A percentile compares a stretch with the other conserved stretches of the same genome.
phyloP scores from a whole-genome alignment of 2,113 vertebrate species.

The Rhegmatorhina hoffmannsi region DNA sequence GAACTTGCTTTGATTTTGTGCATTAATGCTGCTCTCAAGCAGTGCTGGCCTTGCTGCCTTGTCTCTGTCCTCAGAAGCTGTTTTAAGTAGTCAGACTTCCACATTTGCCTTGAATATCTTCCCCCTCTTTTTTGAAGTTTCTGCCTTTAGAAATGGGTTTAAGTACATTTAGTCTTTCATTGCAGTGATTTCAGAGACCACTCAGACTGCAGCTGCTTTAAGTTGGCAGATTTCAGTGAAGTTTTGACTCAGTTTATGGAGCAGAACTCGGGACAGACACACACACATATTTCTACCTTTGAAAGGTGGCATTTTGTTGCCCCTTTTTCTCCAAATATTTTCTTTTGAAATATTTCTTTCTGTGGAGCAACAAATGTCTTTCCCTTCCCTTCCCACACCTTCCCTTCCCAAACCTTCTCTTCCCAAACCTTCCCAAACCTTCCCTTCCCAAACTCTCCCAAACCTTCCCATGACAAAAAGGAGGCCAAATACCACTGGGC shows the following conservation, averaged over 20 bases:
- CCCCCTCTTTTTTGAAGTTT: neutral
- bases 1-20: neutral
- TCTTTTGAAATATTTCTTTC: neutral
- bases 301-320: neutral
- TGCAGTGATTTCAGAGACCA: neutral
- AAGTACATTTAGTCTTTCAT: neutral
- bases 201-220: neutral
- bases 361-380: neutral
- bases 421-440: neutral
- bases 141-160: neutral
- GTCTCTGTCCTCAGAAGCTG: neutral
- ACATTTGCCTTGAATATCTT: neutral
- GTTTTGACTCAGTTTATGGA: neutral
- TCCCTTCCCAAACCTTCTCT: neutral
- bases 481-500: neutral
- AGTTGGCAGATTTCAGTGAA: neutral
- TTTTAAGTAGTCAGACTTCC: constrained; percentile 15
- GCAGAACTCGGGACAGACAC: neutral
- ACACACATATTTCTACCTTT: neutral
- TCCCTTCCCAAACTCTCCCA: neutral
- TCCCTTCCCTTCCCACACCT: neutral
- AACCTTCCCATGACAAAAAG: neutral
- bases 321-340: neutral
- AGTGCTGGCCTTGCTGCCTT: neutral
- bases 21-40: neutral